Percentiles rank a stretch among this genome's conserved stretches.
Conservation (phyloP, 2,797 vertebrate genomes). For the Rhodeus uyekii region DNA sequence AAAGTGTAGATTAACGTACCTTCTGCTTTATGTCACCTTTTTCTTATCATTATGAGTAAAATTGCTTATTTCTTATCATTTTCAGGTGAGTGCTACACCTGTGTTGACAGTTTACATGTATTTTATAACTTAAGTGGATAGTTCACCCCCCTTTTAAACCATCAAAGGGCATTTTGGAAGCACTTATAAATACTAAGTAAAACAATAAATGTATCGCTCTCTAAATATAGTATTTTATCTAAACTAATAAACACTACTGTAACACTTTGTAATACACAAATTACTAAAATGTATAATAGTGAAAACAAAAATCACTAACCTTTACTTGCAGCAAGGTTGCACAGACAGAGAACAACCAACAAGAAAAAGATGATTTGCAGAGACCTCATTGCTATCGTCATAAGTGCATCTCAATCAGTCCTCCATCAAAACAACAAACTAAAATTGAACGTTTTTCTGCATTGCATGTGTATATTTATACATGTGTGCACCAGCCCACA, state of each 20-base stretch:
- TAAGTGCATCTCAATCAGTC: neutral
- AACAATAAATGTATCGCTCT: neutral
- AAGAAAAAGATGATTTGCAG: neutral
- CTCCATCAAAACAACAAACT: neutral
- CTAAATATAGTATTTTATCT: neutral
- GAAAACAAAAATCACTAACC: slow-evolving; percentile 11
- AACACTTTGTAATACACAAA: neutral
- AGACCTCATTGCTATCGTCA: neutral
- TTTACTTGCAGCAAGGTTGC: neutral
- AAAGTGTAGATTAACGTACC: neutral
- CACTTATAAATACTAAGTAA: neutral
- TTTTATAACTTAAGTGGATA: too few relatives aligned
- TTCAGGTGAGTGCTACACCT: neutral
- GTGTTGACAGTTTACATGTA: too few relatives aligned
- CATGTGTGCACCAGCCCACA: neutral
- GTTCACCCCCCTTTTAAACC: too few relatives aligned
- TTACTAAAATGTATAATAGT: neutral
- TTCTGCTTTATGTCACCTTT: neutral
- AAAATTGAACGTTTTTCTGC: neutral
- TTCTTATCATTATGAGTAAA: neutral
- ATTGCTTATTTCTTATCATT: neutral
- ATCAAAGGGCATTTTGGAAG: neutral
- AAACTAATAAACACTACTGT: neutral
- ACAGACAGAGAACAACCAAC: neutral
- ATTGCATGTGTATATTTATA: neutral